Evolutionary conservation across 2,888 invertebrate species (phyloP).

Genomic region (Liodrosophila aerea): DNA sequence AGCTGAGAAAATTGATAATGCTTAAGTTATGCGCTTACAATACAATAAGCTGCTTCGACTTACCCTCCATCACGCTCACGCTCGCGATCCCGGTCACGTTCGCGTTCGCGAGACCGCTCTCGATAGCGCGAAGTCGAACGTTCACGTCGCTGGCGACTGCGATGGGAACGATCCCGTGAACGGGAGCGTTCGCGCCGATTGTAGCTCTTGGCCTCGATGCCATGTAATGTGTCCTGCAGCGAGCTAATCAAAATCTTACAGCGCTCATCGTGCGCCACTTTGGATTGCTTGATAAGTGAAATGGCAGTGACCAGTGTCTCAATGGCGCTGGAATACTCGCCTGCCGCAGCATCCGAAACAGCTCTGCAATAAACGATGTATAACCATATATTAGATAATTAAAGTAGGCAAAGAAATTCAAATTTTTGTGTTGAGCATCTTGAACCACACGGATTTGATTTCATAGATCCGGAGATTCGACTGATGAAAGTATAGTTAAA

Average conservation of each 20-base stretch:
- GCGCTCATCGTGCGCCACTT: conserved; percentile 92
- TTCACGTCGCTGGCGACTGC: conserved; percentile 82
- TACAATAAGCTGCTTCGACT: conserved; percentile 65
- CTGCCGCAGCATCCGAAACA: conserved; percentile 98
- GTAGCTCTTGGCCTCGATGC: conserved; percentile 98
- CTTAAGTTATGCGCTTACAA: background rate
- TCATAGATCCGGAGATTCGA: no score
- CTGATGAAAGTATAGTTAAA: no score
- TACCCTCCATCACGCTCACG: conserved; percentile 84
- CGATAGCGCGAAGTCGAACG: conserved; percentile 85
- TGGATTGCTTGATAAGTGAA: conserved; percentile 98
- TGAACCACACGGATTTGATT: no score
- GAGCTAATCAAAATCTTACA: conserved; percentile 99
- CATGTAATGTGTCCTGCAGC: conserved; percentile 97
- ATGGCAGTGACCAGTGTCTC: conserved; percentile 99
- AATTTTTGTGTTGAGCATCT: no score
- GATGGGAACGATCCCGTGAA: conserved; percentile 83
- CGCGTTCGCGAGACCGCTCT: conserved; percentile 88
- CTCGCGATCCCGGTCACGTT: conserved; percentile 84
- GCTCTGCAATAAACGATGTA: conserved; percentile 88
- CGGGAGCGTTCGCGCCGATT: conserved; percentile 87
- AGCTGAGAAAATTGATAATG: conserved; percentile 78
- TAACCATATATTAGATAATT: background rate
- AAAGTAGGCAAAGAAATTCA: no score
- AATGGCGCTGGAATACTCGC: conserved; percentile 98